Evolutionary conservation across 2,888 invertebrate species (phyloP), one percentile per base, ranked within the genome.

Genomic region (Villa cingulata): DNA sequence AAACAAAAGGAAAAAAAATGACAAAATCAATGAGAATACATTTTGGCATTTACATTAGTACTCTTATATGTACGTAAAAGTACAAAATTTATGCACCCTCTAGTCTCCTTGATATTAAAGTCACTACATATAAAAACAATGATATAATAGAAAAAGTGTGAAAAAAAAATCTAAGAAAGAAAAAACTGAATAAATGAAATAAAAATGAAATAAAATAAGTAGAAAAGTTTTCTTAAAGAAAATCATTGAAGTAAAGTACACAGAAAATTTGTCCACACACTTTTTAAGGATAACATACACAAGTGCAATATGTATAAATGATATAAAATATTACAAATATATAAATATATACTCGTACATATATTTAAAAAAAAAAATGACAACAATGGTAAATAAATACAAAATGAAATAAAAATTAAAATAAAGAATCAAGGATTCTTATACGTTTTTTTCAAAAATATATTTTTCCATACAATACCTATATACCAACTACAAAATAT

Each of bases 11-110:
- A 3, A 32, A 14, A 12, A 32, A 32, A 32, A 27, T 27, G 10
- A 27, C 7, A 27, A 27, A 27, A 27, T 9, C 27, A 27, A 27
- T 27, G 10, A 32, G 12, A 32, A 32, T 32, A 12, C 12, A 32
- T 12, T 32, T 10, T 10, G 6, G 12, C 29, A 29, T 29, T 10
- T 29, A 32, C 27, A 27, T n/a, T n/a, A 23, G 7, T 23, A 23
- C 23, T 23, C 5, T n/a, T n/a, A n/a, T 23, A 7, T 23, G 23
- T 10, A 41, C 19, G 7, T 19, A 23, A 10, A n/a, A n/a, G 9
- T 16, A 29, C 9, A 16, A 41, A 41, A 41, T 41, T 41, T 41
- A 41, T 41, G 41, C 41, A 41, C 41, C 41, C 41, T 37, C 18
- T 37, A 32, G 9, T 32, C 12, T 32, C 7, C 12, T n/a, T 12